Base-by-base conservation (phyloP, 1,140 invertebrate species). In the Dendrolimus punctatus region DNA sequence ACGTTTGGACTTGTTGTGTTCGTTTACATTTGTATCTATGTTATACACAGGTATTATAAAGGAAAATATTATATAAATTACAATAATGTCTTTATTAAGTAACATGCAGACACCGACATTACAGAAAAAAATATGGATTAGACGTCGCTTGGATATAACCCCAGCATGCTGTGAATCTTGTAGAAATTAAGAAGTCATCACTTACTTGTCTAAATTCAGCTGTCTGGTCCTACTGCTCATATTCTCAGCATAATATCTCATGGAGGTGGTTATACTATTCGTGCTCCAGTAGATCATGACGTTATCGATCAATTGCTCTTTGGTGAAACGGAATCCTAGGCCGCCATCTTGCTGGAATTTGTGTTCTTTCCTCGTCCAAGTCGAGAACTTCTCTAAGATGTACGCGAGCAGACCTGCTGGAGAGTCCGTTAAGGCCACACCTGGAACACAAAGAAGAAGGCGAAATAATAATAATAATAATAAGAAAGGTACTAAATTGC, bases 261-360 rank as follows among this genome's bases (percentile, higher is more conserved):
- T 85, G 2, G 94, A 94, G 0, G 93, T 93, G 0, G 93, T 94
- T 4, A 96, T 94, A 1, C 91, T 92, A 56, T 91, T 91, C 0
- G 92, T 93, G 0, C 92, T 70, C 92, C 95, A 98, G 73, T 98
- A 98, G 49, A 97, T 80, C 94, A 96, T 97, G 0, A 98, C 71
- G 69, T 96, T 96, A 58, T 96, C 96, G 5, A 98, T 81, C 5
- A 98, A 78, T 64, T 96, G 93, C 49, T 95, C 93, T 47, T 93
- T 78, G 0, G 88, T 89, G 65, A 85, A 94, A 10, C 70, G 68
- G 52, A 89, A 88, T 46, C 89, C 86, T 0, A 97, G 68, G 1
- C 94, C 94, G 9, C 95, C 96, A 76, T 97, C 94, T 0, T 83
- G 66, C 10, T 89, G 73, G 1, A 85, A 50, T 55, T 77, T 71